Evolutionary conservation across 2,797 vertebrate species (phyloP), one percentile per base, ranked within the genome.

Genomic region (Leucoraja ocellata): DNA sequence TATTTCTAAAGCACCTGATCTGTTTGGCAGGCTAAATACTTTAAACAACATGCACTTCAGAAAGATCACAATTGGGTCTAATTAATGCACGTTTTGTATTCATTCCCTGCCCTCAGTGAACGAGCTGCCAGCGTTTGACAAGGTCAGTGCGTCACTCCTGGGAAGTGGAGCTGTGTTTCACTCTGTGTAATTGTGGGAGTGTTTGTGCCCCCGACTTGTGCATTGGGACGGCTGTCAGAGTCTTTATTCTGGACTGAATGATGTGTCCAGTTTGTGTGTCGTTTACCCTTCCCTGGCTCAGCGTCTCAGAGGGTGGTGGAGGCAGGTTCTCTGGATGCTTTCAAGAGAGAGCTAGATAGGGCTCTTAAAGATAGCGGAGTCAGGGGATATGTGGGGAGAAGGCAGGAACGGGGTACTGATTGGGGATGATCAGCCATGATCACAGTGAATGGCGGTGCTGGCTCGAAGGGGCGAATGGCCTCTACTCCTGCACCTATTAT

Each of bases 11-110:
- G 36, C 84, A 68, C 14, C 84, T 88, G 61, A 88, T 68, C n/a
- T 32, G 84, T 88, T 18, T 65, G 84, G n/a, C 36, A 68, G 63
- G 32, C 65, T 68, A 88, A 36, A 88, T 88, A 61, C n/a, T 88
- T 54, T 88, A n/a, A 88, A 88, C 63, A 88, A 88, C 84, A 88
- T 65, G 18, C 84, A 88, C 84, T 88, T 68, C 84, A 88, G n/a
- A 88, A 68, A 68, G 61, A 88, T 88, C 84, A 68, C 84, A 88
- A 68, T 88, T 88, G 84, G n/a, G 14, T 88, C 84, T 32, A 88
- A 88, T 88, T 88, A 88, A 88, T 88, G 84, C 63, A 68, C 36
- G 84, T 63, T 88, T 88, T 88, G 84, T 88, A 88, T 88, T 88
- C 84, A 68, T 36, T 36, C 84, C 63, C 32, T 88, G 84, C n/a